Evolutionary conservation across 1,140 invertebrate genomes (phyloP), one percentile per base, ranked within the genome.

Genomic region (Lasaia peninsularis): DNA sequence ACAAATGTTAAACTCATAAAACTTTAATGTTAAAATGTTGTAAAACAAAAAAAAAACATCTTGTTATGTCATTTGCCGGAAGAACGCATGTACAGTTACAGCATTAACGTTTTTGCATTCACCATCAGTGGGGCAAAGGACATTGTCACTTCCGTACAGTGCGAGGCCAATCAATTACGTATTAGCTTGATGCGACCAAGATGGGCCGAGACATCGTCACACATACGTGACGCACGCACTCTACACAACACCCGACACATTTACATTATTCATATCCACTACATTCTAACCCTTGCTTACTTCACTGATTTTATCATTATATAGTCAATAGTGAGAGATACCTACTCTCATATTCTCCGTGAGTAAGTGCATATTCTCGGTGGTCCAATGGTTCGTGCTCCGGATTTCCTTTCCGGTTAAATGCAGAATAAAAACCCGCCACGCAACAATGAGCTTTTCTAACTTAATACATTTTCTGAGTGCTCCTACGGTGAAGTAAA

Each of bases 151-250:
- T 67, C 69, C 67, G 71, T 65, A 60, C 72, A 77, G 56, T 63
- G 72, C 75, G 79, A 78, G 81, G 67, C 80, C 80, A 86, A 86
- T 85, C 80, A 85, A 88, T 82, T 88, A 83, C 78, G 77, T 88
- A 87, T 87, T 87, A 87, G 80, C 78, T 78, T 87, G 84, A 87
- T 85, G 76, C 74, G 73, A 78, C 74, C 74, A 71, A 73, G 78
- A 82, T 80, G 76, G 70, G 63, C 67, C 64, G 67, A 56, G 66
- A 67, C 69, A 72, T 69, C 60, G 57, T 60, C 37, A 44, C 37
- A 44, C 37, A 20, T 12, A 40, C 14, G 14, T 44, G 12, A 12
- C 2, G 10, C 2, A 2, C 37, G 37, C 16, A 18, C 18, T 18
- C 16, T 44, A 18, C 12, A 6, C 16, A 44, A 44, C 16, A 44